Base-by-base conservation (phyloP, 37 sponge, comb jelly and placozoan species). In the Petrosia ficiformis region DNA sequence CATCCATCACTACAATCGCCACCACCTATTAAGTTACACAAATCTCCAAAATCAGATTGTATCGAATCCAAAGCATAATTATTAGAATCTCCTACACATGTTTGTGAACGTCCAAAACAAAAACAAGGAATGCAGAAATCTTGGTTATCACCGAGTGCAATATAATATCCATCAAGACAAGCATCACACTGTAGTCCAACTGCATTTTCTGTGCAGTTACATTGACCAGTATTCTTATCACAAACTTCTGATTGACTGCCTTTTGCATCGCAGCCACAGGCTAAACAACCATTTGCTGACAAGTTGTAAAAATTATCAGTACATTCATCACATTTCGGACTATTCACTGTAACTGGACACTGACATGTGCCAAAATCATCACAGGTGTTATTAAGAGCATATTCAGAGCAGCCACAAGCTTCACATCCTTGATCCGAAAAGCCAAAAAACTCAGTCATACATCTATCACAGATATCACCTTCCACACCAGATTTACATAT, bases 401-500 rank as follows among this genome's bases (percentile, higher is more conserved):
- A 68, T n/a, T 71, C 52, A 41, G 80, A 72, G 42, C 94, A 93
- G 31, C 63, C 58, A 75, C 93, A 83, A 30, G 73, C 67, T 35
- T 29, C 26, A 59, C 93, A 93, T 38, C 83, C 89, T 34, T 48
- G 63, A 33, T 70, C 38, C 28, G 80, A 71, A 44, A 78, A 71
- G 82, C 64, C 72, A 54, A 59, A 84, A 64, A 40, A 61, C 21
- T 82, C 89, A 2, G 74, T 71, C 25, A 82, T 39, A 48, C 93
- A 93, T 1, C 73, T 44, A 41, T 78, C 83, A 57, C 89, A 84
- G 21, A 11, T 34, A 14, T 71, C 32, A 0, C 86, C 83, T 1
- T 52, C 79, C 0, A 81, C 86, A 29, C 82, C 82, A 16, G 89
- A 69, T 58, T 82, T 71, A 78, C 93, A 93, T 68, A 19, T 28